phyloP scores from a whole-genome alignment of 2,797 vertebrate genomes.

The Amphiprion clarkii region DNA sequence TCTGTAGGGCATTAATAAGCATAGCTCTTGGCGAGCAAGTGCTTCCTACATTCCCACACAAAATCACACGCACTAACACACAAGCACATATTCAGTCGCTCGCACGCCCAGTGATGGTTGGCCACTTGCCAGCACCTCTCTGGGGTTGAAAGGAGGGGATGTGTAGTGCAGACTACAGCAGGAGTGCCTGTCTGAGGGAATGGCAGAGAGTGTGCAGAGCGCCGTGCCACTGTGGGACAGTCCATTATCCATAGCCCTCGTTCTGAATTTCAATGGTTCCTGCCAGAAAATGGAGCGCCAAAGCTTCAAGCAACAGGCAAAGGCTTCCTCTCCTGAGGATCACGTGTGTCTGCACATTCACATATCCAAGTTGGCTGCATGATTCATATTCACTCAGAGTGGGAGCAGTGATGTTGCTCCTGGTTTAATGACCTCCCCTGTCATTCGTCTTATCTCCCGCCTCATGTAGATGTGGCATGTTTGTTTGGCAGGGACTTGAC shows the following conservation, averaged over 20 bases:
- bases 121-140: constrained; percentile 72
- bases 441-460: constrained; percentile 59
- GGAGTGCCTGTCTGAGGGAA: constrained; percentile 75
- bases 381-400: constrained; percentile 65
- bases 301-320: constrained; percentile 64
- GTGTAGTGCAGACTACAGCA: constrained; percentile 75
- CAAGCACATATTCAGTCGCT: constrained; percentile 50
- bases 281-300: constrained; percentile 59
- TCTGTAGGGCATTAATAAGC: constrained; percentile 84
- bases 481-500: constrained; percentile 31
- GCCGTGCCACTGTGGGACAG: constrained; percentile 76
- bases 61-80: constrained; percentile 55
- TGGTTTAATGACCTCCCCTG: constrained; percentile 75
- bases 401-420: constrained; percentile 55
- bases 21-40: constrained; percentile 74
- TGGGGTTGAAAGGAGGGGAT: constrained; percentile 79
- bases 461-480: constrained; percentile 52
- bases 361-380: constrained; percentile 51
- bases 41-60: constrained; percentile 78
- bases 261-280: constrained; percentile 77
- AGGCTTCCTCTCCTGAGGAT: constrained; percentile 58
- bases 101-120: constrained; percentile 71
- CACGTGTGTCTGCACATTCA: constrained; percentile 54
- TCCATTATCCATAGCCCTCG: constrained; percentile 80
- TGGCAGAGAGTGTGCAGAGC: constrained; percentile 65